Percentiles rank a stretch among this genome's conserved stretches.
Evolutionary conservation across 2,888 invertebrate species (phyloP).

Genomic region (Drosophila rubida): DNA sequence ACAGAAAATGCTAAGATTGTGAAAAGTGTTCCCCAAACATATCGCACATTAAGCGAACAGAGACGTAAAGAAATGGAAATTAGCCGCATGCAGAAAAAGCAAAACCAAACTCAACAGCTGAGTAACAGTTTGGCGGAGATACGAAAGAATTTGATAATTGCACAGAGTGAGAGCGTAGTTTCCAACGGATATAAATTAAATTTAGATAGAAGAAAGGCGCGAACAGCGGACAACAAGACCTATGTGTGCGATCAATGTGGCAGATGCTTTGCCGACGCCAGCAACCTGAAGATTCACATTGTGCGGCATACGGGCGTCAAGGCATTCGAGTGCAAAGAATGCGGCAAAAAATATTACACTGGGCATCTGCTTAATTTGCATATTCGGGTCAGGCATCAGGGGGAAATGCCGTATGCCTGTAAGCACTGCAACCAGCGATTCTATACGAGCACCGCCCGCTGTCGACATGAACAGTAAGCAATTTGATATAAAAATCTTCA

Average conservation of each 20-base stretch:
- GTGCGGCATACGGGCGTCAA: constrained; percentile 40
- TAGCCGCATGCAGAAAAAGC: not conserved
- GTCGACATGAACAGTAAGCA: constrained; percentile 74
- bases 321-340: constrained; percentile 39
- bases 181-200: not conserved
- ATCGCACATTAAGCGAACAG: not conserved
- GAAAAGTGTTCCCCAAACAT: not conserved
- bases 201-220: not conserved
- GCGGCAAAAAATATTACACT: constrained; percentile 29
- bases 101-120: not conserved
- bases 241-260: constrained; percentile 45
- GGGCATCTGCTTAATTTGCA: constrained; percentile 43
- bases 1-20: not conserved
- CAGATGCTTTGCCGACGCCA: constrained; percentile 22
- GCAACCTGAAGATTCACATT: constrained; percentile 41
- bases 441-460: constrained; percentile 72
- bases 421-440: constrained; percentile 72
- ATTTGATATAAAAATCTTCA: too few relatives aligned
- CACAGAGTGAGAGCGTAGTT: not conserved
- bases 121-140: not conserved
- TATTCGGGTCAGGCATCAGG: constrained; percentile 64
- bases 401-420: constrained; percentile 78
- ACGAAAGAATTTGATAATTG: not conserved
- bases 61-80: not conserved
- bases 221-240: not conserved